phyloP scores from a whole-genome alignment of 1,140 invertebrate species.

The Pseudobourletiella spinata region DNA sequence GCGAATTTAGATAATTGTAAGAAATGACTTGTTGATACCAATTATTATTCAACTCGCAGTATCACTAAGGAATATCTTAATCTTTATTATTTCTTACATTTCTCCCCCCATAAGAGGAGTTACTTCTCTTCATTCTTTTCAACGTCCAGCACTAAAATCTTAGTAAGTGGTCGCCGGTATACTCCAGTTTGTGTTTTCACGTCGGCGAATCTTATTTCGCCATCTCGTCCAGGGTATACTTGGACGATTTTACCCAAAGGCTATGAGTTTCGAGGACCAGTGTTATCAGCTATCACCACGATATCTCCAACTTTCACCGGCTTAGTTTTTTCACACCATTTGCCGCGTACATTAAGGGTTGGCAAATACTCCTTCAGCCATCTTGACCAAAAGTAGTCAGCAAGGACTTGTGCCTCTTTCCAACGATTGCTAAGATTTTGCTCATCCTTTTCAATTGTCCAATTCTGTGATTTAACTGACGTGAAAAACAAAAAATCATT shows the following conservation, averaged over 20 bases:
- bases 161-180: neutral
- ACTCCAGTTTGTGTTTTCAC: neutral
- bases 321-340: conserved; percentile 13
- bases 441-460: too few species aligned
- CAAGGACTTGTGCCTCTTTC: conserved; percentile 17
- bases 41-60: too few species aligned
- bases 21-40: too few species aligned
- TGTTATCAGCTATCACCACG: conserved; percentile 24
- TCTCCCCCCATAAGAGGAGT: neutral
- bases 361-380: conserved; percentile 28
- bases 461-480: neutral
- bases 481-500: conserved; percentile 30
- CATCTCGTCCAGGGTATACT: neutral
- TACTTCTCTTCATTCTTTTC: neutral
- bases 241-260: conserved; percentile 10
- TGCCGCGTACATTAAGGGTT: too few species aligned
- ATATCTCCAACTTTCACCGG: conserved; percentile 20
- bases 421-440: conserved; percentile 14
- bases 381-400: conserved; percentile 18
- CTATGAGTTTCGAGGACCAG: conserved; percentile 17
- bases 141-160: neutral
- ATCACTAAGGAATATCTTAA: too few species aligned
- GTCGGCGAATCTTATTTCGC: conserved; percentile 18
- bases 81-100: too few species aligned
- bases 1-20: too few species aligned